Base-by-base conservation (phyloP, 1,140 invertebrate species). In the Aphaenogaster rudis region DNA sequence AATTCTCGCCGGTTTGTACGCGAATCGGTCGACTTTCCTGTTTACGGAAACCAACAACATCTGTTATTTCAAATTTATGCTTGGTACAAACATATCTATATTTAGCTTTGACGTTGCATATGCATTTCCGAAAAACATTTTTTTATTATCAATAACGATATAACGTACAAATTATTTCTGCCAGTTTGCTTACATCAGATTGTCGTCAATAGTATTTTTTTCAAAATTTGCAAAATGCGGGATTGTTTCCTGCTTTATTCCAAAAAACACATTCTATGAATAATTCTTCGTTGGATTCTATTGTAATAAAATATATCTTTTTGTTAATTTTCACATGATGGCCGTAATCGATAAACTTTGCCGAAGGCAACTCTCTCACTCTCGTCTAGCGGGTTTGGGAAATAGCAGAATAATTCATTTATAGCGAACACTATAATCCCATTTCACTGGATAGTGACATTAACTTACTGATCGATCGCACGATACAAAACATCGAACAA, bases 21-120 rank as follows among this genome's bases (percentile, higher is more conserved):
- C 54, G 69, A 72, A 61, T 82, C 42, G 67, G 54, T 61, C 69
- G 80, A 84, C 80, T 84, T 84, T 84, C 54, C 69, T 84, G 80
- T 84, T 84, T 84, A 76, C 80, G 42, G 28, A 74, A 84, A 63
- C 80, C 66, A 74, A 33, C 69, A 82, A 84, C 80, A 84, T 84
- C 54, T 84, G 80, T 74, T 74, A 84, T 84, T 84, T 84, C 42
- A 84, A 76, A 84, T 84, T 84, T 84, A 84, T 84, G 80, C 48
- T 33, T 17, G 69, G 69, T n/a, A 48, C 54, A 84, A 84, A 84
- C 45, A 74, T 48, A 74, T 50, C 80, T 61, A 39, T 76, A 57
- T 84, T 76, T 61, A 61, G 80, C 54, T 84, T 82, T 74, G 52
- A 50, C 69, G 66, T 71, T 57, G 67, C 15, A 45, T 50, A 54